Conservation (phyloP, 2,113 vertebrate genomes). For the Melanostigma gelatinosum region DNA sequence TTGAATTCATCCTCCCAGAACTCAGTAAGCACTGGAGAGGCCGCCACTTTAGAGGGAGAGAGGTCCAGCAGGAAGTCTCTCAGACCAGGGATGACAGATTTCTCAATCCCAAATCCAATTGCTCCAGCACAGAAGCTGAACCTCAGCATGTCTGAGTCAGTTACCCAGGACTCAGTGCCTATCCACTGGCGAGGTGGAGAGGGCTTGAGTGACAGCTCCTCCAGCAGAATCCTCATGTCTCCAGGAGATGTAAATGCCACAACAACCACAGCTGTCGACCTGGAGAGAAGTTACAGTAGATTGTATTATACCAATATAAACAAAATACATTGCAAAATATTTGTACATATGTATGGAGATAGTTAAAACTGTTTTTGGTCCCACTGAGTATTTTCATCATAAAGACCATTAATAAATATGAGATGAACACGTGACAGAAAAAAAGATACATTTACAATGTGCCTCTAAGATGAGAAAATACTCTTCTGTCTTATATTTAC, state of each 20-base stretch:
- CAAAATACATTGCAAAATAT: neutral
- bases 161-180: too few species aligned
- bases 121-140: too few species aligned
- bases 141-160: too few species aligned
- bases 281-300: neutral
- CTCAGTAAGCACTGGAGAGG: too few species aligned
- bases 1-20: too few species aligned
- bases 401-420: neutral
- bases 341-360: neutral
- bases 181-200: slow-evolving; percentile 65
- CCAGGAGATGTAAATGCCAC: slow-evolving; percentile 69
- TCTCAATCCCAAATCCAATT: too few species aligned
- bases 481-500: neutral
- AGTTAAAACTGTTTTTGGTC: too few species aligned
- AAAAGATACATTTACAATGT: neutral
- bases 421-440: neutral
- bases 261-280: slow-evolving; percentile 76
- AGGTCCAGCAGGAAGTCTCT: too few species aligned
- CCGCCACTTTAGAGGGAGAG: too few species aligned
- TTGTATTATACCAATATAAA: neutral
- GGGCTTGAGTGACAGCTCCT: slow-evolving; percentile 62
- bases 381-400: too few species aligned
- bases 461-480: neutral
- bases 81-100: too few species aligned
- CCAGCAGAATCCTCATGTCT: slow-evolving; percentile 71